Conservation (phyloP, 2,888 invertebrate genomes). For the Heliconius aoede region DNA sequence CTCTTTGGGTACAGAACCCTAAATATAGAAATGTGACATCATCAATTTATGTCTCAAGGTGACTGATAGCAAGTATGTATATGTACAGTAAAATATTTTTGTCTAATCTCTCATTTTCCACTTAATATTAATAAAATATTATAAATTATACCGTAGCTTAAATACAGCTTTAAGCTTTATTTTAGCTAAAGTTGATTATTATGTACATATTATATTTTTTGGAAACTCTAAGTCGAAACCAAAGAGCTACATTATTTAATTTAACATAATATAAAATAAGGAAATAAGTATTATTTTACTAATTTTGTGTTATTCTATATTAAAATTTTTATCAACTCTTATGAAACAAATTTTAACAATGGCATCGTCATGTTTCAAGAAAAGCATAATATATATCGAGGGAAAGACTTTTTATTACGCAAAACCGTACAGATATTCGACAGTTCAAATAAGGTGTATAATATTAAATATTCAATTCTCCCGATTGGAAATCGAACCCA, state of each 20-base stretch:
- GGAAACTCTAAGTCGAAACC: background rate
- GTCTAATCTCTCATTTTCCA: background rate
- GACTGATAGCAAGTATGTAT: slow-evolving; percentile 10
- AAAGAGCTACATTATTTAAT: background rate
- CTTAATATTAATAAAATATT: background rate
- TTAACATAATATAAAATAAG: background rate
- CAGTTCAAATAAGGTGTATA: no score
- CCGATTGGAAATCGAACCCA: no score
- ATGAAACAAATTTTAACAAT: no score
- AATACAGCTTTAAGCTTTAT: background rate
- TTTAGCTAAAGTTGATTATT: no score
- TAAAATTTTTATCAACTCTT: no score
- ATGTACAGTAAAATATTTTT: background rate
- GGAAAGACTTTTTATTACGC: no score
- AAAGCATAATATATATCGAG: no score
- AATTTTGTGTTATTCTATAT: background rate
- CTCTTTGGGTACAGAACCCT: no score
- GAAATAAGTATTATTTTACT: slow-evolving; percentile 2
- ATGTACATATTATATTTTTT: background rate
- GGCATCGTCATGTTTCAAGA: background rate
- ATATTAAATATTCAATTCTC: no score
- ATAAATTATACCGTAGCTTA: background rate
- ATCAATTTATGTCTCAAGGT: background rate
- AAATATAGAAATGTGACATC: background rate
- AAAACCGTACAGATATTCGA: no score